Evolutionary conservation across 2,888 invertebrate species (phyloP), one percentile per base, ranked within the genome.

Genomic region (Sphecodes monilicornis): DNA sequence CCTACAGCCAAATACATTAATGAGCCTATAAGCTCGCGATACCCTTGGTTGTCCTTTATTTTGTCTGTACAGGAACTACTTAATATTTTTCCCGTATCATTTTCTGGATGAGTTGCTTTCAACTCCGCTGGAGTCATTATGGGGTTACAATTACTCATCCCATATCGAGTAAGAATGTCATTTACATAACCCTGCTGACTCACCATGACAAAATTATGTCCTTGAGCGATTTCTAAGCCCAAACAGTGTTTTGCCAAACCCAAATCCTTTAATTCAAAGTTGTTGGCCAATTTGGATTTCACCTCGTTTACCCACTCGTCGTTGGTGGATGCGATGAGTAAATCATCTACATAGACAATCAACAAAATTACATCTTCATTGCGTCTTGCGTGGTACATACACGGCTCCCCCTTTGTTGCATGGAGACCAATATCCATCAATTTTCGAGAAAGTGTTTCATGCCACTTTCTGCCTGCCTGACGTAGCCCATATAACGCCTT

Each of bases 101-200:
- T 32, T 16, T 64, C 64, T 64, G 64, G 32, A 32, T 4, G 32
- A 64, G 16, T 16, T 16, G 64, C 32, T 64, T 64, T 64, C 6
- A 64, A 64, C 64, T 64, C 64, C 32, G 64, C 64, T 32, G 64
- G 32, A 64, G 64, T 32, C 64, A 64, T 64, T 32, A 64, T 64
- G 1, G 32, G 16, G 32, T 64, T 64, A 11, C 64, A 64, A 64
- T 64, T 13, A 64, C 64, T 64, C 64, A 64, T 64, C 16, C 64
- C 29, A 64, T 64, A 64, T 64, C 64, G 16, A 64, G 3, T 32
- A 13, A 64, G 64, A 32, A 64, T 32, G 32, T 64, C 64, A 64
- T 32, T 64, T 64, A 64, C 18, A 64, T 64, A 64, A 13, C 64
- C 29, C 32, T 64, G 13, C 29, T 64, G 64, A 32, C 64, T 16